These are phyloP conservation scores for Tipula confusa DNA, from an alignment of 2,888 invertebrate species.

Conservation along the genomic window DNA sequence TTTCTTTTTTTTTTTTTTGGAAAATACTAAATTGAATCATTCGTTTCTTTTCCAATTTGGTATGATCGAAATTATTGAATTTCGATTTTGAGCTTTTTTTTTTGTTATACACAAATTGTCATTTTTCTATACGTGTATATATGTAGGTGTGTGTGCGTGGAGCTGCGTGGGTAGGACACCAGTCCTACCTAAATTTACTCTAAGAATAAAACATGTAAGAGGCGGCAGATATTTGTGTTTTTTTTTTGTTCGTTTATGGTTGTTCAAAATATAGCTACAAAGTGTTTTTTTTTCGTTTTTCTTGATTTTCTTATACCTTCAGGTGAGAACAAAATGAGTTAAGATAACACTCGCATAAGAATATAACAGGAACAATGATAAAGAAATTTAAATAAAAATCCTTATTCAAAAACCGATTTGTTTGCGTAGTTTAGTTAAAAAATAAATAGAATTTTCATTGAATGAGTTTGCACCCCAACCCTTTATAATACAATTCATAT, in stretches of 20 bases:
- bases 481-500: neutral
- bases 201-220: neutral
- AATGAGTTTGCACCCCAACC: neutral
- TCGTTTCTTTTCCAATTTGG: neutral
- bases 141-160: neutral
- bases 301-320: neutral
- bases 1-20: neutral
- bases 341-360: neutral
- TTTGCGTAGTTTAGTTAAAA: neutral
- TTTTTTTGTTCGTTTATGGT: neutral
- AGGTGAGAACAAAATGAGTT: conserved; percentile 6
- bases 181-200: neutral
- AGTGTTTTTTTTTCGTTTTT: neutral
- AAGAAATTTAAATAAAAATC: conserved; percentile 13
- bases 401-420: conserved; percentile 20
- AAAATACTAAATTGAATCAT: neutral
- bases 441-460: neutral
- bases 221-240: neutral
- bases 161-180: too few species aligned
- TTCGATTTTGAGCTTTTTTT: neutral
- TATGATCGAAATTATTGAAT: conserved; percentile 16
- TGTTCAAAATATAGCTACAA: neutral
- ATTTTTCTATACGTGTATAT: neutral
- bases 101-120: neutral
- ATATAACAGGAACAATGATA: neutral